Conservation (phyloP, 2,797 vertebrate species). For the Arrhamphus sclerolepis region DNA sequence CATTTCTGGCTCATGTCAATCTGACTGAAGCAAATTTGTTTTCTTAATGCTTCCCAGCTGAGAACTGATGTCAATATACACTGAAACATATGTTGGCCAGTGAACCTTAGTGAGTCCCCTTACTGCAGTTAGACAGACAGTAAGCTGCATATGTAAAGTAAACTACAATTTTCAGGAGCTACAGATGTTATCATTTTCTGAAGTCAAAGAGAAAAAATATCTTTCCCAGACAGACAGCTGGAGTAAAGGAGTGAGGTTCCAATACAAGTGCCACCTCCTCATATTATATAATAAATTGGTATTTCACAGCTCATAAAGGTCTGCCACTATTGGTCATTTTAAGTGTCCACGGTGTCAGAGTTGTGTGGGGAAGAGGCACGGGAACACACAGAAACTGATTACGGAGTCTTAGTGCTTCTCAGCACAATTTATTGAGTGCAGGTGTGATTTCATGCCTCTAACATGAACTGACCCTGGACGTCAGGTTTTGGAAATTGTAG, state of each 20-base stretch:
- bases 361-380: slow-evolving; percentile 42
- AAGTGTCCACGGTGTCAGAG: slow-evolving; percentile 38
- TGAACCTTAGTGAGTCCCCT: neutral
- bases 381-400: neutral
- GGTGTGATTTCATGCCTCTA: no score
- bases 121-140: slow-evolving; percentile 25
- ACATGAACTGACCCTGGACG: no score
- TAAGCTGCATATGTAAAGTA: slow-evolving; percentile 46
- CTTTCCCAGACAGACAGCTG: slow-evolving; percentile 57
- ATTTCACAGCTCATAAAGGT: slow-evolving; percentile 22
- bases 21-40: neutral
- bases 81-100: neutral
- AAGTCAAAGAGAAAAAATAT: neutral
- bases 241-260: slow-evolving; percentile 59
- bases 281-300: slow-evolving; percentile 7
- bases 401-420: no score
- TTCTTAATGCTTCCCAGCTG: no score
- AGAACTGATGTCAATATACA: neutral
- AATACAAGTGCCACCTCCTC: slow-evolving; percentile 53
- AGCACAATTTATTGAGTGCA: no score
- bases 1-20: no score
- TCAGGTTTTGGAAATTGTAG: no score
- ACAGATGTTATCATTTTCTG: slow-evolving; percentile 25
- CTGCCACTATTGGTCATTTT: slow-evolving; percentile 62
- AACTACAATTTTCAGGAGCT: slow-evolving; percentile 6